phyloP scores from a whole-genome alignment of 2,888 invertebrate species.

The Platycheirus rosarum region DNA sequence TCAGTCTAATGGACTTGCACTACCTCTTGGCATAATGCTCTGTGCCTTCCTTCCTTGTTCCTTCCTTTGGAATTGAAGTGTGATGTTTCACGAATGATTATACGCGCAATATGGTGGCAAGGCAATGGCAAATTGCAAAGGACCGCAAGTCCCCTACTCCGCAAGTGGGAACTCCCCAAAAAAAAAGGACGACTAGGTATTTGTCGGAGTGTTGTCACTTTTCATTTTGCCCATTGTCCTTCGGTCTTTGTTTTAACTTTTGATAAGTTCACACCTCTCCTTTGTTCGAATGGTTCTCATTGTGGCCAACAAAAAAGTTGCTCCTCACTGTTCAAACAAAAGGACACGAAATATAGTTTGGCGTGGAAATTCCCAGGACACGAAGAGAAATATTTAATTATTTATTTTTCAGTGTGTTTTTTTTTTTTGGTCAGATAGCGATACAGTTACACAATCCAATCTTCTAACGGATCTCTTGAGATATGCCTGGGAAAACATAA shows the following conservation, averaged over 20 bases:
- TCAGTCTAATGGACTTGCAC: background rate
- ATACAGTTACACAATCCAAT: slow-evolving; percentile 56
- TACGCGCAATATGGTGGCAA: slow-evolving; percentile 46
- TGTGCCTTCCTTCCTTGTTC: slow-evolving; percentile 9
- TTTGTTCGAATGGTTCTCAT: slow-evolving; percentile 4
- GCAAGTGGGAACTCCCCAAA: too few relatives aligned
- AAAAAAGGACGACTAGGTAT: slow-evolving; percentile 41
- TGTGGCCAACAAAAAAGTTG: background rate
- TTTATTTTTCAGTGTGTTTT: slow-evolving; percentile 30
- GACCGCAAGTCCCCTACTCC: slow-evolving; percentile 48
- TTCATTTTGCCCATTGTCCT: slow-evolving; percentile 49
- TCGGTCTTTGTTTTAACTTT: slow-evolving; percentile 66
- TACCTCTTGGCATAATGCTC: background rate
- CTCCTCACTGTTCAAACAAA: slow-evolving; percentile 22
- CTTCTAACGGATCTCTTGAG: slow-evolving; percentile 58
- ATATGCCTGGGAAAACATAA: slow-evolving; percentile 46
- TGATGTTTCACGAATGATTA: slow-evolving; percentile 55
- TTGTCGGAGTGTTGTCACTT: slow-evolving; percentile 39
- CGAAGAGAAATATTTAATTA: slow-evolving; percentile 59
- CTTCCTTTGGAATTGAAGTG: slow-evolving; percentile 3
- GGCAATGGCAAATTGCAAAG: slow-evolving; percentile 45
- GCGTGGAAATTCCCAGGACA: slow-evolving; percentile 39
- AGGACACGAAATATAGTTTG: slow-evolving; percentile 31
- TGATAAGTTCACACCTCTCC: slow-evolving; percentile 67
- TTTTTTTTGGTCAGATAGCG: background rate